Evolutionary conservation across 2,113 vertebrate species (phyloP).

Genomic region (Dicrurus megarhynchus): DNA sequence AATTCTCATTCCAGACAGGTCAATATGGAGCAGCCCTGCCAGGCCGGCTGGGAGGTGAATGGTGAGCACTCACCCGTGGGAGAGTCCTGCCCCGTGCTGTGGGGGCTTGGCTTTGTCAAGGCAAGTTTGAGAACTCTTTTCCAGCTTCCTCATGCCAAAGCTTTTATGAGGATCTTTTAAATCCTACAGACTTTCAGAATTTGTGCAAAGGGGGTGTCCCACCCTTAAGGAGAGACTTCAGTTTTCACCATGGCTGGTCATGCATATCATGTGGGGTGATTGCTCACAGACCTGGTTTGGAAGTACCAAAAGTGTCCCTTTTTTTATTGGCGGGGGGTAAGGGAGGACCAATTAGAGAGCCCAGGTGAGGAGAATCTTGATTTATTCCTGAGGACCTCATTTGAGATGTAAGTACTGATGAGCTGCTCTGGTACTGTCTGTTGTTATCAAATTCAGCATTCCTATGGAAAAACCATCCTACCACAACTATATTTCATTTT

Average conservation of each 20-base stretch:
- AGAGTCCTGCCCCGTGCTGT: accelerated
- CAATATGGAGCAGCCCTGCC: background rate
- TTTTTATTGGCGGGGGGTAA: background rate
- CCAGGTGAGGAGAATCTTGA: background rate
- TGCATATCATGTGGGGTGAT: accelerated
- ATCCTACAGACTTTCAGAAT: background rate
- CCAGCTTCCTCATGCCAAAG: background rate
- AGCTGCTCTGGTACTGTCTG: background rate
- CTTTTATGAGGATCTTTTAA: background rate
- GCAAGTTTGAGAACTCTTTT: background rate
- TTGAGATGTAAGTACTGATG: background rate
- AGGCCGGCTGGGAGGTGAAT: accelerated
- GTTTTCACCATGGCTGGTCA: background rate
- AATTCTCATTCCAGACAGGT: background rate
- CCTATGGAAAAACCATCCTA: background rate
- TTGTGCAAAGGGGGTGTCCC: accelerated
- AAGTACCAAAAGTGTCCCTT: background rate
- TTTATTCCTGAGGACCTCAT: background rate
- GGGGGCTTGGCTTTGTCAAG: background rate
- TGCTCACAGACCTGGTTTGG: background rate
- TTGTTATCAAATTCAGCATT: background rate
- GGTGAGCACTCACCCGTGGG: accelerated
- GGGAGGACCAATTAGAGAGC: background rate
- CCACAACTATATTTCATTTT: background rate
- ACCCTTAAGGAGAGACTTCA: background rate